These are phyloP conservation scores for Melitaea athalia DNA, from an alignment of 2,888 invertebrate species.

Conservation along the genomic window DNA sequence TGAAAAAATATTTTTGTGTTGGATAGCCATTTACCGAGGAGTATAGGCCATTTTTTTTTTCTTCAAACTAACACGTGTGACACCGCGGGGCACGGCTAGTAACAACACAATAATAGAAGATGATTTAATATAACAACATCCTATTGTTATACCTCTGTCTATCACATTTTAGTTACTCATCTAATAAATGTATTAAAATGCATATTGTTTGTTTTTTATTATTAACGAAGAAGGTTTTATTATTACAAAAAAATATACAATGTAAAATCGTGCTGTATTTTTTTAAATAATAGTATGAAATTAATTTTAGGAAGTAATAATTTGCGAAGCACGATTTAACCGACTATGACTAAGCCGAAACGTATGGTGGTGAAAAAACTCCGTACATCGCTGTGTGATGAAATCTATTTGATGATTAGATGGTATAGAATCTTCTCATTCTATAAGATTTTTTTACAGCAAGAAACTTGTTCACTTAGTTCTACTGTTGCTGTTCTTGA, in stretches of 20 bases:
- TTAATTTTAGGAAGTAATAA: conserved; percentile 14
- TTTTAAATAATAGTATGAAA: conserved; percentile 14
- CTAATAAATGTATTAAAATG: conserved; percentile 1
- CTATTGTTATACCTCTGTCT: not conserved
- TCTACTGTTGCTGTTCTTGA: too few species aligned
- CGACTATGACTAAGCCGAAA: not conserved
- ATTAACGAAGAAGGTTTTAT: not conserved
- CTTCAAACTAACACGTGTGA: too few species aligned
- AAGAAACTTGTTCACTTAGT: too few species aligned
- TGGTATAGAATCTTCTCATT: not conserved
- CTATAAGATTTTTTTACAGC: too few species aligned
- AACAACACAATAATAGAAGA: too few species aligned
- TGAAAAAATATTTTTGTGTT: not conserved
- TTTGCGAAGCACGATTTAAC: conserved; percentile 7
- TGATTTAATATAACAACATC: not conserved
- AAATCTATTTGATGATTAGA: not conserved
- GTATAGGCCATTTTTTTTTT: too few species aligned
- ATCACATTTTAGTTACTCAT: conserved; percentile 1
- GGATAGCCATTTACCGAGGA: not conserved
- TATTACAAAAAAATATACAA: conserved; percentile 12
- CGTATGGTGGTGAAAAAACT: not conserved
- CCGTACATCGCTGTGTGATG: not conserved
- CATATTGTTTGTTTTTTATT: not conserved
- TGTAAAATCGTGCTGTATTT: conserved; percentile 12
- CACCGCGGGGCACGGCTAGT: too few species aligned